Base-by-base conservation (phyloP, 2,113 vertebrate genomes). In the Scomber colias region DNA sequence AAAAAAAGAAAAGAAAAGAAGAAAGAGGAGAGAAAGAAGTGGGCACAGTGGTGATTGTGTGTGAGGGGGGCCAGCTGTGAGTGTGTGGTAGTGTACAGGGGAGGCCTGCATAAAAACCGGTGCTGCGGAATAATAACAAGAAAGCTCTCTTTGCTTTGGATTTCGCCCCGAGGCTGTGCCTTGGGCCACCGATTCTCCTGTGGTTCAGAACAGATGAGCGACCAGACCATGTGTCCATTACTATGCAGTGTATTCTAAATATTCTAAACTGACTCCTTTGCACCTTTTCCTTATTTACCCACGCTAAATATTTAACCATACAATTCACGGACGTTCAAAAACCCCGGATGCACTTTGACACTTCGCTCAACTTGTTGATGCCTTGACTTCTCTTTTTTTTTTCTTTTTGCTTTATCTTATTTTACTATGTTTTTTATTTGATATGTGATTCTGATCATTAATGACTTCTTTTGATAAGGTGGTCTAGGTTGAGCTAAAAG, bases 141-240 rank as follows among this genome's bases (percentile, higher is more conserved):
- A 73, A 70, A 21, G 40, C 77, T 89, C 67, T 82, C 88, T 90
- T 86, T 89, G 87, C 83, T 85, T 49, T 83, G 91, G 83, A 87
- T 87, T 50, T 45, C 1, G 89, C 93, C 93, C 91, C 9, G 65
- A 71, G 91, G 93, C 93, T 21, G 56, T 14, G 91, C 92, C 86
- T 16, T 16, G 83, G 89, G 92, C 93, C 90, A 2, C 65, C 71
- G 16, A 79, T 84, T 50, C 86, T 92, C 91, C 83, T 53, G 91
- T 80, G 91, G 90, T 79, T 87, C 71, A 15, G 75, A 87, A 86
- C 93, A 91, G 90, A 92, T 89, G 89, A 94, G 87, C 89, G 15
- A 87, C 74, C 82, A 49, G 79, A 79, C 85, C 89, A 55, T 54
- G 78, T 77, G 85, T 85, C 89, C 85, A 83, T 87, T 87, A 85